Conservation (phyloP, 2,888 invertebrate genomes). For the Agrotis ipsilon region DNA sequence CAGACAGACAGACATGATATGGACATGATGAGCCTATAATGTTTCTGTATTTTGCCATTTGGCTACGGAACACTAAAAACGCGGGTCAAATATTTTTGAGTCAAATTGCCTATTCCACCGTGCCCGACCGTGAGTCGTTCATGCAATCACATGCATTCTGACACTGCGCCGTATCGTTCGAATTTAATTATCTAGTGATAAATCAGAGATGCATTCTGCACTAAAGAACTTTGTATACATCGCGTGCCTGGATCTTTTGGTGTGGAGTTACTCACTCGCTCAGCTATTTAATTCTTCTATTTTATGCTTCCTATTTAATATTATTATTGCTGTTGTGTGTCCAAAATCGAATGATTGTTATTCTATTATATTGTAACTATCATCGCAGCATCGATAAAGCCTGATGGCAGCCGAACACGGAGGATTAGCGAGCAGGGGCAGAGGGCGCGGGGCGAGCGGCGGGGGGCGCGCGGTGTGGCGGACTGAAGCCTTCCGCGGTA, state of each 20-base stretch:
- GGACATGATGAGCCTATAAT: neutral
- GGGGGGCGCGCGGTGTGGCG: neutral
- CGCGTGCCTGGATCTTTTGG: neutral
- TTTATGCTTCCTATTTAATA: no score
- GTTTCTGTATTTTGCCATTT: no score
- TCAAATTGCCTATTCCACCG: no score
- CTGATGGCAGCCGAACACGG: neutral
- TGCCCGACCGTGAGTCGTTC: neutral
- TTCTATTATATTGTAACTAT: neutral
- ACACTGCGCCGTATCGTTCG: neutral
- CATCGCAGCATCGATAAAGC: neutral
- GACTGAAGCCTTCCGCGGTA: slow-evolving; percentile 19
- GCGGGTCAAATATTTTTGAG: no score
- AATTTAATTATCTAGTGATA: neutral
- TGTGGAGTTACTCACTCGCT: no score
- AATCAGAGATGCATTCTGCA: neutral
- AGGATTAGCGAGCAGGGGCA: neutral
- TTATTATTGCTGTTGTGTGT: no score
- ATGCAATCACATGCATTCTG: no score
- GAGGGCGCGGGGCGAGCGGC: neutral
- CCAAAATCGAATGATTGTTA: no score
- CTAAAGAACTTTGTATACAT: neutral
- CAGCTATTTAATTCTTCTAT: no score
- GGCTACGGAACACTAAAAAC: neutral
- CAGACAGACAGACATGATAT: no score